Evolutionary conservation across 2,888 invertebrate species (phyloP).

Genomic region (Seira sanloemensis): DNA sequence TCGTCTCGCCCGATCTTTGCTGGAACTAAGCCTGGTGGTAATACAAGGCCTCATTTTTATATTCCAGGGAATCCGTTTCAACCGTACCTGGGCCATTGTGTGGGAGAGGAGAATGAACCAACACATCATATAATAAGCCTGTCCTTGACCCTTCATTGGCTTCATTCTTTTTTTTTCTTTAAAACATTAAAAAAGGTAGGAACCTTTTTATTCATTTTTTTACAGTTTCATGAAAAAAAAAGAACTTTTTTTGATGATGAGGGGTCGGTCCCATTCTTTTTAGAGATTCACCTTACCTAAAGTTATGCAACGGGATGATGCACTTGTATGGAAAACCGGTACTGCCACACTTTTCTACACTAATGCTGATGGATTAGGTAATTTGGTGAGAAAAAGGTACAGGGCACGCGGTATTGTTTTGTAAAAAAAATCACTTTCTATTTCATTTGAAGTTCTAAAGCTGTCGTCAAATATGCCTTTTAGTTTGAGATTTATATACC

Average conservation of each 20-base stretch:
- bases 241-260: background rate
- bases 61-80: background rate
- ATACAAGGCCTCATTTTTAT: constrained; percentile 22
- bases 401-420: too few species aligned
- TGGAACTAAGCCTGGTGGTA: background rate
- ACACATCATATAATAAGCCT: constrained; percentile 14
- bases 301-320: background rate
- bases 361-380: background rate
- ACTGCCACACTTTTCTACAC: background rate
- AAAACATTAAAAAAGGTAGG: background rate
- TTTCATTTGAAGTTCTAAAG: background rate
- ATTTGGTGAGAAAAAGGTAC: too few species aligned
- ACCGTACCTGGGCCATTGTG: background rate
- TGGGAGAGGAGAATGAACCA: background rate
- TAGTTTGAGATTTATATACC: background rate
- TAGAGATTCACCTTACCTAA: background rate
- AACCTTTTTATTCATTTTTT: background rate
- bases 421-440: background rate
- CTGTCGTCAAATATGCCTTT: background rate
- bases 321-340: background rate
- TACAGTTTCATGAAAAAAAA: background rate
- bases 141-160: constrained; percentile 38
- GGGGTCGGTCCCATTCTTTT: too few species aligned
- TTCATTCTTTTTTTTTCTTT: background rate
- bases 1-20: background rate